Percentiles rank a stretch among this genome's conserved stretches.
Conservation (phyloP, 2,797 vertebrate species). For the Neostethus bicornis region DNA sequence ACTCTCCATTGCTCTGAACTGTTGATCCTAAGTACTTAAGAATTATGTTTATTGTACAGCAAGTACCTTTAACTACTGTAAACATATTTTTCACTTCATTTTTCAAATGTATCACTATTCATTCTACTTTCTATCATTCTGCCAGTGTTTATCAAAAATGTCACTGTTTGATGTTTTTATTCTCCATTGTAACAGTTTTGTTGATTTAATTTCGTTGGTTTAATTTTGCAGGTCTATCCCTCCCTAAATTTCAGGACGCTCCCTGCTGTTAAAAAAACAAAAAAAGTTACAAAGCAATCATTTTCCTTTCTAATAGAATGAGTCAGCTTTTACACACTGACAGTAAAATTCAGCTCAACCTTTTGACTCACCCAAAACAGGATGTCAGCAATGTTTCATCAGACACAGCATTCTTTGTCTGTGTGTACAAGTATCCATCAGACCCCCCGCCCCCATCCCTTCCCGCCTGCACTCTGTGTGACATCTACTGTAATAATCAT, state of each 20-base stretch:
- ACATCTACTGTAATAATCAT: not conserved
- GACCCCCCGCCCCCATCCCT: too few species aligned
- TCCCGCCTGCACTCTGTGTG: not conserved
- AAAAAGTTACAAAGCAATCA: conserved; percentile 10
- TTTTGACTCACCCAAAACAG: not conserved
- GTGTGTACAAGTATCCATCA: not conserved
- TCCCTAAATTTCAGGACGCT: not conserved
- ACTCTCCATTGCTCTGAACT: too few species aligned
- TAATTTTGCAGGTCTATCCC: conserved; percentile 2
- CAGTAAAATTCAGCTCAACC: not conserved
- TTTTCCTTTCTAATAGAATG: conserved; percentile 4
- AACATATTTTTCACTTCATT: too few species aligned
- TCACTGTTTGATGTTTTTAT: not conserved
- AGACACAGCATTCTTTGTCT: not conserved
- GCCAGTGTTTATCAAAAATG: not conserved
- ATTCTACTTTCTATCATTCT: not conserved
- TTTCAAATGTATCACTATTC: not conserved
- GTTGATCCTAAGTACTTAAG: too few species aligned
- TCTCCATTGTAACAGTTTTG: conserved; percentile 9
- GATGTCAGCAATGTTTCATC: not conserved
- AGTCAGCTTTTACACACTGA: not conserved
- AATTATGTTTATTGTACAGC: too few species aligned
- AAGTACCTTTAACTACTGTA: too few species aligned
- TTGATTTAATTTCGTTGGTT: not conserved
- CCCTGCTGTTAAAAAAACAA: conserved; percentile 3